Conservation (phyloP, 2,113 vertebrate species). For the Vanacampus margaritifer region DNA sequence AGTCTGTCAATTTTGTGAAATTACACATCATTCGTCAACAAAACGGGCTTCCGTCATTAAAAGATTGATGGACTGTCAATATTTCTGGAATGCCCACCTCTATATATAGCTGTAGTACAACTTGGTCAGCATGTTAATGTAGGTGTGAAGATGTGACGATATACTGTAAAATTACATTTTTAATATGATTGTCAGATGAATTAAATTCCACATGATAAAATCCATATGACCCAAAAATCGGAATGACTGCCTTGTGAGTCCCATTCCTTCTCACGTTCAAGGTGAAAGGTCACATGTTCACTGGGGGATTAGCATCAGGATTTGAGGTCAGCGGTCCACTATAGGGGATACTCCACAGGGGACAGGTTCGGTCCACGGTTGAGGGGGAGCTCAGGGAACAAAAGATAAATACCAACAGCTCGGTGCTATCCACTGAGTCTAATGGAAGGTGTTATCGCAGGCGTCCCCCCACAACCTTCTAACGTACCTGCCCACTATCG, state of each 20-base stretch:
- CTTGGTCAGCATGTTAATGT: background rate
- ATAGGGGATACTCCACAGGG: background rate
- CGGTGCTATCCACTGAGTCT: constrained; percentile 51
- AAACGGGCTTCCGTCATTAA: too few species aligned
- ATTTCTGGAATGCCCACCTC: too few species aligned
- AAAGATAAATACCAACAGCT: constrained; percentile 27
- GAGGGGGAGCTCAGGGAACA: constrained; percentile 4
- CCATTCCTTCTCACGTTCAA: background rate
- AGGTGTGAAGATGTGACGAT: background rate
- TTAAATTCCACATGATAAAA: background rate
- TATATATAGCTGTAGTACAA: background rate
- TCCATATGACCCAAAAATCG: background rate
- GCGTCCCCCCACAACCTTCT: constrained; percentile 53
- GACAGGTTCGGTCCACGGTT: constrained; percentile 10
- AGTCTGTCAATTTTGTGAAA: too few species aligned
- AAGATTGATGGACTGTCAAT: too few species aligned
- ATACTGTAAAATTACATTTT: background rate
- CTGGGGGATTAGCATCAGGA: constrained; percentile 31
- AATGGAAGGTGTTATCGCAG: constrained; percentile 71
- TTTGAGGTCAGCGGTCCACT: constrained; percentile 20
- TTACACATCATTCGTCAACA: too few species aligned
- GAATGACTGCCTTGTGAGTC: background rate
- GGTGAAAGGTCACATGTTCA: background rate
- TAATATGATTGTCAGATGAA: background rate
- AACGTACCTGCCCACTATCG: constrained; percentile 69